These are phyloP conservation scores for Tetanocera ferruginea DNA, from an alignment of 2,888 invertebrate genomes.

Conservation along the genomic window DNA sequence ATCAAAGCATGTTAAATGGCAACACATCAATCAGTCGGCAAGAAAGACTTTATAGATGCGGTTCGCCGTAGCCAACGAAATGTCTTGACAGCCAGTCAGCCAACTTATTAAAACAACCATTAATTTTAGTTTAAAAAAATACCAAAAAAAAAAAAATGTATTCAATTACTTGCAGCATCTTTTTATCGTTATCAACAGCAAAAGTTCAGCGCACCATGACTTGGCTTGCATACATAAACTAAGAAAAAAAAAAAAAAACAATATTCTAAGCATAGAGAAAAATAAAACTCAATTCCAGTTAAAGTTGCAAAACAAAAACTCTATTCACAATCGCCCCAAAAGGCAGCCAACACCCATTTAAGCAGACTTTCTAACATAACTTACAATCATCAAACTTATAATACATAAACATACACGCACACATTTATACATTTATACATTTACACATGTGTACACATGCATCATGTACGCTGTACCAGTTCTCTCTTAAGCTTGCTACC, in stretches of 20 bases:
- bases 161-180: conserved; percentile 62
- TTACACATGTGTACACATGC: conserved; percentile 13
- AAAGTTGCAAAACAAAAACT: neutral
- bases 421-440: conserved; percentile 2
- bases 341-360: conserved; percentile 31
- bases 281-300: neutral
- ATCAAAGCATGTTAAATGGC: neutral
- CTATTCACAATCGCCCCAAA: neutral
- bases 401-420: conserved; percentile 3
- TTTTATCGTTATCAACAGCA: conserved; percentile 35
- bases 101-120: conserved; percentile 65
- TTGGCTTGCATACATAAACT: neutral
- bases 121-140: conserved; percentile 62
- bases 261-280: neutral
- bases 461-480: neutral
- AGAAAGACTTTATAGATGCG: neutral
- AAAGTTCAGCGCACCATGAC: neutral
- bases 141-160: conserved; percentile 50
- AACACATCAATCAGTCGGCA: neutral
- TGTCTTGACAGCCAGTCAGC: conserved; percentile 53
- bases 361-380: conserved; percentile 13
- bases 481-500: neutral
- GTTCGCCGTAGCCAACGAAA: neutral
- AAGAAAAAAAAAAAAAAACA: neutral
- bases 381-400: conserved; percentile 11